Evolutionary conservation across 2,888 invertebrate species (phyloP).

Genomic region (Polymixis lichenea): DNA sequence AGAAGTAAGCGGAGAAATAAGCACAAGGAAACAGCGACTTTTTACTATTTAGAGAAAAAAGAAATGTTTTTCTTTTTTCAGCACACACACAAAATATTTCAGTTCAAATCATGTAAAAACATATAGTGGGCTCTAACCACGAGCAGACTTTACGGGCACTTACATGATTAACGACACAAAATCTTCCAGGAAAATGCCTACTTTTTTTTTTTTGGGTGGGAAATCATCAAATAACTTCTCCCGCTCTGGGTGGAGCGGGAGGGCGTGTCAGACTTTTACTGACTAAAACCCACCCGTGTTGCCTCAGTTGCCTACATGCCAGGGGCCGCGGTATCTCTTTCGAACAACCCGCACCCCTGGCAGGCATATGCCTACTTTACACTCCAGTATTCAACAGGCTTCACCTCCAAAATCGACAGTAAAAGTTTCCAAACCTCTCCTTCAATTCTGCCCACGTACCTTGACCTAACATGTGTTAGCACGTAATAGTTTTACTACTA

Average conservation of each 20-base stretch:
- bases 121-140: neutral
- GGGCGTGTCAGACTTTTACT: no score
- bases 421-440: constrained; percentile 5
- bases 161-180: neutral
- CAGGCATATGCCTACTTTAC: neutral
- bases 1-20: no score
- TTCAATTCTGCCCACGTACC: constrained; percentile 36
- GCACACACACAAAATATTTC: neutral
- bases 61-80: neutral
- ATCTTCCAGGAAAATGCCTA: constrained; percentile 4
- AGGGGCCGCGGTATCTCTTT: no score
- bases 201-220: no score
- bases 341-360: no score
- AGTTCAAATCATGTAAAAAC: neutral
- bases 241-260: no score
- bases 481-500: constrained; percentile 30
- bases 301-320: no score
- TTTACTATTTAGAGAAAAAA: no score
- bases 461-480: constrained; percentile 1
- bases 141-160: neutral
- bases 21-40: no score
- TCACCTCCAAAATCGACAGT: neutral
- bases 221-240: no score
- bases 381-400: constrained; percentile 39
- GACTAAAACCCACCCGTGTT: no score